Base-by-base conservation (phyloP, 2,797 vertebrate species). In the Pseudochirops cupreus region DNA sequence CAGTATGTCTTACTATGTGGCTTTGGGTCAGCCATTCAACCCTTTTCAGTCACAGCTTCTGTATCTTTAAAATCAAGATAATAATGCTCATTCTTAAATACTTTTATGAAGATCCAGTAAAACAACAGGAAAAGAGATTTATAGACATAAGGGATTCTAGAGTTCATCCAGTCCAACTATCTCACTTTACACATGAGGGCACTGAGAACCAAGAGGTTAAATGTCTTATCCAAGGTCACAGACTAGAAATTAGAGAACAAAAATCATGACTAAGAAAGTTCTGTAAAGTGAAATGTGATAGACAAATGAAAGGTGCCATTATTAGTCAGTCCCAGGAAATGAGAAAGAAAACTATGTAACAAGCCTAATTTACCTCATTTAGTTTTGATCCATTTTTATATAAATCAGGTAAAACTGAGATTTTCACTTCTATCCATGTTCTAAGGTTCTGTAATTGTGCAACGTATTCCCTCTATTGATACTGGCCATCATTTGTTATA, bases 371-470 rank as follows among this genome's bases (percentile, higher is more conserved):
- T 16, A 12, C 52, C 56, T 95, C 95, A 87, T 26, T n/a, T 58
- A 92, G 28, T 90, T 87, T 95, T 97, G 95, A 96, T 97, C 91
- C 92, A 97, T 95, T 92, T 54, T 92, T 54, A 54, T 33, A 94
- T 97, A 96, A 98, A 97, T 97, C 96, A 98, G 97, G 56, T 92
- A 96, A n/a, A 93, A 92, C 52, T 90, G 55, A 97, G 89, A 67
- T 93, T 91, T 96, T 97, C 96, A 97, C 96, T 95, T 93, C 82
- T 58, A 62, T 12, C 16, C 67, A 74, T 39, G 21, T 5, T 39
- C n/a, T 39, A 74, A 74, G 67, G 67, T 39, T 74, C 16, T 39
- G 2, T 39, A 21, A 39, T 39, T 39, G 6, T 39, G 16, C 39
- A 21, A 74, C 1, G n/a, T 18, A 39, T 0, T 74, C 5, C n/a